phyloP scores from a whole-genome alignment of 2,113 vertebrate genomes.

The Lampris megalopsis region DNA sequence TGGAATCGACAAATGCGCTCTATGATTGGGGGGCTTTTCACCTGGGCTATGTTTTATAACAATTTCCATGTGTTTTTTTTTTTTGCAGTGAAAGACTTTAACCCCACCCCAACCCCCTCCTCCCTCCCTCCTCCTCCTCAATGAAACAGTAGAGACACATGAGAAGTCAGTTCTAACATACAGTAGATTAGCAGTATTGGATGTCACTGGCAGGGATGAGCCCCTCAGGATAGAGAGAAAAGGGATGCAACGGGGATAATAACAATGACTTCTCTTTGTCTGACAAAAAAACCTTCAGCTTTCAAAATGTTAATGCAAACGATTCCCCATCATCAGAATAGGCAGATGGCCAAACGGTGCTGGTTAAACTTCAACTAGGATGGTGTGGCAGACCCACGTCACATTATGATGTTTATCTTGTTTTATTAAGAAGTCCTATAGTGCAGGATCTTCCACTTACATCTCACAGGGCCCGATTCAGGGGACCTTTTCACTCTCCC shows the following conservation, averaged over 20 bases:
- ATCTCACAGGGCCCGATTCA: slow-evolving; percentile 18
- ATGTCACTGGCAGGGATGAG: slow-evolving; percentile 58
- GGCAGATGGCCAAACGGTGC: slow-evolving; percentile 58
- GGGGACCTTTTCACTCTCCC: slow-evolving; percentile 39
- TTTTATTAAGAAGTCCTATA: slow-evolving; percentile 32
- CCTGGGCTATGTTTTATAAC: slow-evolving; percentile 40
- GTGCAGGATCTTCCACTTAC: slow-evolving; percentile 10
- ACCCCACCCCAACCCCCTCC: no score
- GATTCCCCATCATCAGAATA: slow-evolving; percentile 53
- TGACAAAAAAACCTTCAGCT: slow-evolving; percentile 79
- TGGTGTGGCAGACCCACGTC: slow-evolving; percentile 40
- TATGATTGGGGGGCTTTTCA: slow-evolving; percentile 56
- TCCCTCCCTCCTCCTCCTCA: not conserved
- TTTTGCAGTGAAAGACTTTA: not conserved
- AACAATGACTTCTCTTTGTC: slow-evolving; percentile 84
- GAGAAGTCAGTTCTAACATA: slow-evolving; percentile 62
- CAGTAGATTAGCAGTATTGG: slow-evolving; percentile 59
- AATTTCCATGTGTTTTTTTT: slow-evolving; percentile 26
- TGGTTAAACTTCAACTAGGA: slow-evolving; percentile 71
- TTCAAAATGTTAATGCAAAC: slow-evolving; percentile 82
- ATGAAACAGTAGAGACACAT: slow-evolving; percentile 20
- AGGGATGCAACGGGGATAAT: slow-evolving; percentile 72
- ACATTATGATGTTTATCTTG: slow-evolving; percentile 47
- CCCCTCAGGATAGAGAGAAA: slow-evolving; percentile 58
- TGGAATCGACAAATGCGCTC: slow-evolving; percentile 48